A percentile compares a stretch with the other conserved stretches of the same genome.
Conservation (phyloP, 2,888 invertebrate genomes). For the Seladonia tumulorum region DNA sequence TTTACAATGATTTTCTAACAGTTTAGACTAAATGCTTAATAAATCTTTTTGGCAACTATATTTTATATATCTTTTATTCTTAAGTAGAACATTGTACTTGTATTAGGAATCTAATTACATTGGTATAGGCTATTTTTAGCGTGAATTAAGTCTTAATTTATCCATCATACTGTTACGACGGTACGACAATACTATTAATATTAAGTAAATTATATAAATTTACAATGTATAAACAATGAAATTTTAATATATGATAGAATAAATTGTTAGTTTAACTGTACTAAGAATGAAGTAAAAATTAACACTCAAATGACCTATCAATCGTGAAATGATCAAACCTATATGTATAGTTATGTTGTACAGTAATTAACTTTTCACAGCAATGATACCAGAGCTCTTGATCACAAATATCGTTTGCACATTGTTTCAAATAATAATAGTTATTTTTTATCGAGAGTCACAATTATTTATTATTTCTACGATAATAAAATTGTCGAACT, state of each 20-base stretch:
- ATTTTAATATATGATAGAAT: background rate
- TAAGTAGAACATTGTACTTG: slow-evolving; percentile 15
- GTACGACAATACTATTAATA: background rate
- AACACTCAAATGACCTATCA: background rate
- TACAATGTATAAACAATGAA: background rate
- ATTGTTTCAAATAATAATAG: too few relatives aligned
- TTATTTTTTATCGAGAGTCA: too few relatives aligned
- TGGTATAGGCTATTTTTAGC: slow-evolving; percentile 4
- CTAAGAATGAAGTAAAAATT: background rate
- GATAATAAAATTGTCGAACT: background rate
- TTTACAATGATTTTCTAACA: background rate
- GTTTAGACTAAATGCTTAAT: slow-evolving; percentile 10
- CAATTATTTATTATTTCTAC: too few relatives aligned
- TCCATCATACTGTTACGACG: background rate
- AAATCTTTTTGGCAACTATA: slow-evolving; percentile 11
- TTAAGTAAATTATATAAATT: background rate
- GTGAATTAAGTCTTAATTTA: background rate
- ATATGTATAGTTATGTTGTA: background rate
- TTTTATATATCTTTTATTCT: background rate
- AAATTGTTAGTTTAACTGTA: background rate
- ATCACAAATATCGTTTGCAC: too few relatives aligned
- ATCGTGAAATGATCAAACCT: background rate
- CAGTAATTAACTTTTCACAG: background rate
- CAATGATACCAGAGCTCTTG: too few relatives aligned
- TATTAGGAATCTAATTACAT: slow-evolving; percentile 3